These are phyloP conservation scores for Eonycteris spelaea DNA, from an alignment of 2,113 vertebrate species.

Conservation along the genomic window DNA sequence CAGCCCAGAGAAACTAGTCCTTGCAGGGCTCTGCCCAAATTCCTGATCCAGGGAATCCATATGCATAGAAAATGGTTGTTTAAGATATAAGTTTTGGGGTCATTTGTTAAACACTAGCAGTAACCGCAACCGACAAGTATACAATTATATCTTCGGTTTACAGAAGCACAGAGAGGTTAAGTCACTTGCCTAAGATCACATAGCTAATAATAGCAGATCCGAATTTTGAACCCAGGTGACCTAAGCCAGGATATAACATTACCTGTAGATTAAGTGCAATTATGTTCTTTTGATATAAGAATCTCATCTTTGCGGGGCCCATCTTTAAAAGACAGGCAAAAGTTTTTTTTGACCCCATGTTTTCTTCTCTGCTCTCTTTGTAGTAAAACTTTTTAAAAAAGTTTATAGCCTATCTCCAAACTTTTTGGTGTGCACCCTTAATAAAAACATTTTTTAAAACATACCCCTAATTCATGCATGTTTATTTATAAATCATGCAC, in stretches of 20 bases:
- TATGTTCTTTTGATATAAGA: not conserved
- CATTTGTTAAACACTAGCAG: too few relatives aligned
- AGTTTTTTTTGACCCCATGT: not conserved
- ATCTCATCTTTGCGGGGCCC: not conserved
- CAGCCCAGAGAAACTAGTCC: not conserved
- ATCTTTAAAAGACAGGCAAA: not conserved
- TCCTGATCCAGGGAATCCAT: too few relatives aligned
- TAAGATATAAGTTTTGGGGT: too few relatives aligned
- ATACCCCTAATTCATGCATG: not conserved
- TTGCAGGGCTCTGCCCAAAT: not conserved
- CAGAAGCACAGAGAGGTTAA: too few relatives aligned
- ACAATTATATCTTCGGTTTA: too few relatives aligned
- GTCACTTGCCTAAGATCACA: not conserved
- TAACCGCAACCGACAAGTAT: too few relatives aligned
- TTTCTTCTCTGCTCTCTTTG: not conserved
- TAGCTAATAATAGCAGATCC: not conserved
- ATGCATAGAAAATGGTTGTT: too few relatives aligned
- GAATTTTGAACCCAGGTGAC: not conserved
- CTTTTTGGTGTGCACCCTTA: not conserved
- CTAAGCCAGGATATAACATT: not conserved
- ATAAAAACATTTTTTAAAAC: not conserved
- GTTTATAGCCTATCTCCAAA: not conserved
- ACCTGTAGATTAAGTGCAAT: not conserved
- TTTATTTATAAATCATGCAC: not conserved
- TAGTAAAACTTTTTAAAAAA: not conserved